Evolutionary conservation across 2,797 vertebrate species (phyloP).

Genomic region (Aphelocoma californica): DNA sequence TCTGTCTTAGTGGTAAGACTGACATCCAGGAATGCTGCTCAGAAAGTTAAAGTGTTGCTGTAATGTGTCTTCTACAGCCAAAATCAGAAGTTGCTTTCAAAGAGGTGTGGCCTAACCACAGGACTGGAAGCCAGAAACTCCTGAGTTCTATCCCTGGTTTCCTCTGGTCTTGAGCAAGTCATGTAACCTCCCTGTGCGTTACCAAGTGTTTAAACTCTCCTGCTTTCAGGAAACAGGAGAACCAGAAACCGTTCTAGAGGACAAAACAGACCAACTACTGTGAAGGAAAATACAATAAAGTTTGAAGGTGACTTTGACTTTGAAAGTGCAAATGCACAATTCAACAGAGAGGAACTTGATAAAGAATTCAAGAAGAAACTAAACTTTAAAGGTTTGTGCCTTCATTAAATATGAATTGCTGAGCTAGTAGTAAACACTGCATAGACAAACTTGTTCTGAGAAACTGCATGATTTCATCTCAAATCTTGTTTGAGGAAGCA

Average conservation of each 20-base stretch:
- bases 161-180: conserved; percentile 1
- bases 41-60: neutral
- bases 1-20: neutral
- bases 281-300: conserved; percentile 84
- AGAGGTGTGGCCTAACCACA: conserved; percentile 16
- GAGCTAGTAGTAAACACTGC: conserved; percentile 10
- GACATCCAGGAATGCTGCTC: neutral
- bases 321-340: conserved; percentile 95
- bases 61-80: conserved; percentile 12
- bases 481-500: conserved; percentile 11
- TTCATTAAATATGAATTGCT: conserved; percentile 25
- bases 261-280: conserved; percentile 78
- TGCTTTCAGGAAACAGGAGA: conserved; percentile 82
- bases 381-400: conserved; percentile 84
- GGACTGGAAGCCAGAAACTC: conserved; percentile 33
- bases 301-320: conserved; percentile 99
- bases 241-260: conserved; percentile 87
- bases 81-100: conserved; percentile 11
- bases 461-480: conserved; percentile 25
- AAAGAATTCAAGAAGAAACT: conserved; percentile 84
- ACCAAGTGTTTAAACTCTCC: conserved; percentile 49
- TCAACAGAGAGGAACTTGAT: conserved; percentile 91
- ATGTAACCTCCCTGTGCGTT: neutral
- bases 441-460: neutral
- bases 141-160: conserved; percentile 17